These are phyloP conservation scores for Lagopus muta DNA, from an alignment of 2,113 vertebrate species.

Conservation along the genomic window DNA sequence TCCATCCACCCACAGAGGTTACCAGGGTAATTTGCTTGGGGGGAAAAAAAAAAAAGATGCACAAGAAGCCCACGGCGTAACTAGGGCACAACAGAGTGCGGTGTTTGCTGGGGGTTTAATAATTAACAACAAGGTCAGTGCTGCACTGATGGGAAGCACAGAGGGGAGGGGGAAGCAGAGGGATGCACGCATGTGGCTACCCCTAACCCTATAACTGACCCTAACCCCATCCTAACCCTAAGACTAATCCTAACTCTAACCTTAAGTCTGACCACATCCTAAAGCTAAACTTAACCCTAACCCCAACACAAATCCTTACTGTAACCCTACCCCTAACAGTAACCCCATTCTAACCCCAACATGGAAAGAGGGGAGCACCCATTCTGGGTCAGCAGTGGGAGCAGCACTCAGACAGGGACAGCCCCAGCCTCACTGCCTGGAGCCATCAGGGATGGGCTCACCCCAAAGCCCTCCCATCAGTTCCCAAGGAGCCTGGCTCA, in stretches of 20 bases:
- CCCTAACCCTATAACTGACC: no score
- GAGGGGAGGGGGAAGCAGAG: neutral
- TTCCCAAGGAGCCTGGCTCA: conserved; percentile 19
- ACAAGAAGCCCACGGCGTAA: conserved; percentile 11
- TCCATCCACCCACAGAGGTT: neutral
- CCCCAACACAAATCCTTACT: no score
- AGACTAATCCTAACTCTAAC: no score
- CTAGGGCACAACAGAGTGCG: conserved; percentile 16
- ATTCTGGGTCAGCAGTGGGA: neutral
- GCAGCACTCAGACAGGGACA: accelerated
- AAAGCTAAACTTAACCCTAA: no score
- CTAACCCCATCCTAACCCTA: no score
- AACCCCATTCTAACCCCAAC: no score
- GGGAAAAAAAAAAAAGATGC: neutral
- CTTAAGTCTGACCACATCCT: no score
- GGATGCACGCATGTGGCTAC: accelerated
- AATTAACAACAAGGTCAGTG: conserved; percentile 63
- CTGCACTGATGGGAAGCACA: neutral
- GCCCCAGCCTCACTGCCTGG: no score
- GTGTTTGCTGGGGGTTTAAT: conserved; percentile 67
- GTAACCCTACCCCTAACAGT: no score
- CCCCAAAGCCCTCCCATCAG: neutral
- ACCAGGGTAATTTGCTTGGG: conserved; percentile 15
- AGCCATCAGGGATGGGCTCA: neutral
- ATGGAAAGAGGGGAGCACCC: neutral